Evolutionary conservation across 2,113 vertebrate genomes (phyloP), one percentile per base, ranked within the genome.

Genomic region (Takifugu bimaculatus): DNA sequence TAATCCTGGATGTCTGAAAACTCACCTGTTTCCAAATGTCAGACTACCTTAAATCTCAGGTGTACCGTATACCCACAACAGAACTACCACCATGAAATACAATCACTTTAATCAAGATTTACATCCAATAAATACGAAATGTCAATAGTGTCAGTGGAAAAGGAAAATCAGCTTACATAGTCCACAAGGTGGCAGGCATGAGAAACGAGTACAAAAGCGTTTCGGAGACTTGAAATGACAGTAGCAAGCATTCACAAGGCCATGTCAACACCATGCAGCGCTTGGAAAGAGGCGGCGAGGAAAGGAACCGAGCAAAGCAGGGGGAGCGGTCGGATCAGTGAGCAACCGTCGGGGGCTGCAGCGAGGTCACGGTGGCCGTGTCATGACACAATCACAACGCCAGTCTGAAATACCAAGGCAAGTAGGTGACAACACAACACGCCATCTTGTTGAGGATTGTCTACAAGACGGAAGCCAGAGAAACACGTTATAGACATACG

Each of bases 381-480:
- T 72, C 80, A 63, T 54, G n/a, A 71, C 65, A 85, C 77, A 84
- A 74, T 75, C 74, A 79, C 80, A 70, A 82, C n/a, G 63, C 74
- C 72, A 78, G 70, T 84, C 74, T n/a, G 15, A 81, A 84, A 85
- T 78, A 85, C 72, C 85, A 86, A 85, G 87, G 85, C 80, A 87
- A 85, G 70, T 72, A 76, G 79, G 81, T 80, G 81, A 72, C 65
- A 59, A 74, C 72, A 79, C 85, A 77, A 77, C 81, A 77, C 70
- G 63, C 57, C 70, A 57, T 50, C 68, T 53, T 27, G 59, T 60
- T 2, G 26, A 51, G 76, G 65, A 72, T 72, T 72, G 29, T 77
- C 53, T 61, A 80, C 75, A 62, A 78, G 75, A 70, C 74, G 50
- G 65, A 79, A 84, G 81, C 79, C 12, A 5, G 59, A 77, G 68